Evolutionary conservation across 64 coral and sea anemone species (phyloP), one percentile per base, ranked within the genome.

Genomic region (Orbicella faveolata): DNA sequence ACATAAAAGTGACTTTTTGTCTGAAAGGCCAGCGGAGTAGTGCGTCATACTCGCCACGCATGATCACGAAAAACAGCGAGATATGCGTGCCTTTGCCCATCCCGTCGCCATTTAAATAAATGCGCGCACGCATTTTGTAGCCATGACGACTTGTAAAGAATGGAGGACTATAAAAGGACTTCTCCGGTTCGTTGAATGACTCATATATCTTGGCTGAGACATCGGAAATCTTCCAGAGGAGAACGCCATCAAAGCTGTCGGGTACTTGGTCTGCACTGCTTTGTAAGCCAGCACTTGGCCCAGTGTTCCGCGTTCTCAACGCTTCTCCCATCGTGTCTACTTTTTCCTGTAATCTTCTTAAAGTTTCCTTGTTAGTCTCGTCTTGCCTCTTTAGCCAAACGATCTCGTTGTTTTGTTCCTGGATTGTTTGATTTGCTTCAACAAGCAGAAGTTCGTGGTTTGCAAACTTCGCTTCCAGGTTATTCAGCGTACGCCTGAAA

Each of bases 71-170:
- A 41, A 92, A 92, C 82, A 92, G 76, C 0, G 81, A 87, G 6
- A 92, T 87, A 26, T 92, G 90, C 23, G 81, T 65, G 1, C 83
- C 83, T 64, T 87, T 85, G 15, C 90, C 90, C 83, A 87, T 87
- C 13, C 90, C 90, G 61, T 92, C 90, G 1, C 90, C 90, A 37
- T 92, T 92, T 15, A 92, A 63, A 36, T 92, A 92, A 55, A 92
- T 79, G 61, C 90, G 90, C 17, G 90, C 90, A 30, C 90, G 86
- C 90, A 92, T 92, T 54, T 92, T 92, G 83, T 92, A 92, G 9
- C 90, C 90, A 87, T 87, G 82, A n/a, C 81, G 90, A 78, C 79
- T 76, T 36, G 90, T 92, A 57, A 52, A 87, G 62, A 92, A 92
- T 0, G 81, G 73, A 37, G 90, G 90, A 52, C 90, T 92, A 61